These are phyloP conservation scores for Atractosteus spatula DNA, from an alignment of 2,113 vertebrate species.

Conservation along the genomic window DNA sequence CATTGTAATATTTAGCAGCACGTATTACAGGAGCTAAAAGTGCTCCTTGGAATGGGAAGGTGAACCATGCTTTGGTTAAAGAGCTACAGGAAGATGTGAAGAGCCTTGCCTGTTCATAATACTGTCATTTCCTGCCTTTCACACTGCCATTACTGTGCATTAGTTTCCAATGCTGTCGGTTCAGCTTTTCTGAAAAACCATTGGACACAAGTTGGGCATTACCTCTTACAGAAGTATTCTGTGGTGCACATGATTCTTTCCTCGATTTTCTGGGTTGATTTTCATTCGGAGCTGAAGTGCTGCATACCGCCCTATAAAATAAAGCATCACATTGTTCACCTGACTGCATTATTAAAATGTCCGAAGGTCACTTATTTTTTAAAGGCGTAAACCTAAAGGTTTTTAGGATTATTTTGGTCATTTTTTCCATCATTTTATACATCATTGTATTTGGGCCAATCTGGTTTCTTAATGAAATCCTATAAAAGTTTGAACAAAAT, in stretches of 20 bases:
- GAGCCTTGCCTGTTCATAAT: no score
- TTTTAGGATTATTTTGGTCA: background rate
- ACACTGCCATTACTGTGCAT: background rate
- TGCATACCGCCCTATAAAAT: constrained; percentile 6
- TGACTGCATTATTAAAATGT: no score
- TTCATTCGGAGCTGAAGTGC: constrained; percentile 9
- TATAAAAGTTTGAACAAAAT: no score
- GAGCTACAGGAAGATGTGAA: no score
- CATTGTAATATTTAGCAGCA: background rate
- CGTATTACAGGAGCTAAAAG: no score
- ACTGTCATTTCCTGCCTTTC: no score
- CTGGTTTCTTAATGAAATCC: background rate
- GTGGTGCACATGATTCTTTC: background rate
- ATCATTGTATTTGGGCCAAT: background rate
- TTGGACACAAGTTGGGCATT: background rate
- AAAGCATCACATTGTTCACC: background rate
- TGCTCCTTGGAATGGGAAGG: no score
- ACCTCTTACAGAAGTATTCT: constrained; percentile 8
- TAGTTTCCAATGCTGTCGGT: no score
- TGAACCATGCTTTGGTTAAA: no score
- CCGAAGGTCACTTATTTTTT: no score
- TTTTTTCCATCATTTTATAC: background rate
- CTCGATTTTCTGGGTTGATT: constrained; percentile 9
- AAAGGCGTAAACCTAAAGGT: background rate
- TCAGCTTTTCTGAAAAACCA: background rate